phyloP scores from a whole-genome alignment of 2,113 vertebrate species.

The Poeciliopsis turrubarensis region DNA sequence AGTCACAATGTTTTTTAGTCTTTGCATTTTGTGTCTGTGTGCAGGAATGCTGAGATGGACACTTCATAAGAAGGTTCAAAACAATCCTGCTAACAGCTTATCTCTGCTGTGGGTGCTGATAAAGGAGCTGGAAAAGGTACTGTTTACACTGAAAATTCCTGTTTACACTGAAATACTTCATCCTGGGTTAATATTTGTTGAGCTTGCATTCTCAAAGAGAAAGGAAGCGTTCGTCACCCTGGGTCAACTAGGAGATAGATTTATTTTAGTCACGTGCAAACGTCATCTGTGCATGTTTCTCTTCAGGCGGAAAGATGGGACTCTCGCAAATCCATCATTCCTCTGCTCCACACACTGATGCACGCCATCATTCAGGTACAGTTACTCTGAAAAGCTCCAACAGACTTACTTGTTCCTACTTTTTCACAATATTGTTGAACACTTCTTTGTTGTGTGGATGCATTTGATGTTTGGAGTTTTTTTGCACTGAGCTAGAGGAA shows the following conservation, averaged over 20 bases:
- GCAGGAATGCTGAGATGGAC: conserved; percentile 95
- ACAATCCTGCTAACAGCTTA: conserved; percentile 81
- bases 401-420: background rate
- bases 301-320: conserved; percentile 86
- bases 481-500: background rate
- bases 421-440: background rate
- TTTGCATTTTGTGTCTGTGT: conserved; percentile 26
- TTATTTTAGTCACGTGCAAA: conserved; percentile 2
- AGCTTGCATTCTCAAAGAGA: conserved; percentile 9
- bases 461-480: too few species aligned
- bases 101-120: conserved; percentile 86
- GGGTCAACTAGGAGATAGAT: background rate
- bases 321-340: conserved; percentile 84
- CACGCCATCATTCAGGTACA: conserved; percentile 87
- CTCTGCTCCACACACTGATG: conserved; percentile 93
- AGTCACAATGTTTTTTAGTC: conserved; percentile 16
- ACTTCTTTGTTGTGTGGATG: too few species aligned
- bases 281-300: conserved; percentile 17
- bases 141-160: conserved; percentile 21
- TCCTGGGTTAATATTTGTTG: background rate
- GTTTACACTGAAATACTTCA: background rate
- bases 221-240: background rate
- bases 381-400: background rate
- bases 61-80: conserved; percentile 89
- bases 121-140: conserved; percentile 92